Conservation (phyloP, 2,113 vertebrate genomes). For the Ictalurus punctatus region DNA sequence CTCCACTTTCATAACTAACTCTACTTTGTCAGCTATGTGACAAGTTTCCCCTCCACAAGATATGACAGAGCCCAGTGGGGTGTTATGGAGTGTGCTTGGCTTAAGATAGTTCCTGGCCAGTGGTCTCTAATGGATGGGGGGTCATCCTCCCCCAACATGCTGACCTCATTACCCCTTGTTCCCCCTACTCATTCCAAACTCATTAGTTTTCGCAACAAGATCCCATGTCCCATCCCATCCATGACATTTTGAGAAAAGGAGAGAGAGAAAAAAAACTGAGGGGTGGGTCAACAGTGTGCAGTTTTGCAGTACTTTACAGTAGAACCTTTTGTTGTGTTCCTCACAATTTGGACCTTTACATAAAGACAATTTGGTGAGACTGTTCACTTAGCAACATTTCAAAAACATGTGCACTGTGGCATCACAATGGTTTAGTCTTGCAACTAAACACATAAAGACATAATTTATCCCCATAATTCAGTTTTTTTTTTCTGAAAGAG, state of each 20-base stretch:
- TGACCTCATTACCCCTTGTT: constrained; percentile 72
- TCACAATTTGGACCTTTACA: constrained; percentile 67
- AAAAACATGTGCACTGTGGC: neutral
- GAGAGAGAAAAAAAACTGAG: neutral
- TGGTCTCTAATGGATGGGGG: constrained; percentile 74
- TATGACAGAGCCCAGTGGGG: constrained; percentile 77
- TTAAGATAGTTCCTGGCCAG: constrained; percentile 76
- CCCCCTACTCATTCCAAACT: constrained; percentile 70
- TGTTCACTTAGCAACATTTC: constrained; percentile 55
- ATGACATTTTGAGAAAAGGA: constrained; percentile 49
- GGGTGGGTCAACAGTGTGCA: constrained; percentile 36
- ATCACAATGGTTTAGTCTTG: constrained; percentile 17
- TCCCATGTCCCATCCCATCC: constrained; percentile 33
- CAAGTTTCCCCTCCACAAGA: constrained; percentile 75
- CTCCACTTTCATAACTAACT: constrained; percentile 40
- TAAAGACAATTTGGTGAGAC: constrained; percentile 55
- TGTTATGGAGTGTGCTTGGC: constrained; percentile 79
- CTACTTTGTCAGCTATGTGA: constrained; percentile 59
- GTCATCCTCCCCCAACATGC: constrained; percentile 66
- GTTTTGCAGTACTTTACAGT: constrained; percentile 65
- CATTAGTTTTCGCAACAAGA: constrained; percentile 69
- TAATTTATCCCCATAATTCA: neutral
- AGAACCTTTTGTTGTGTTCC: constrained; percentile 71
- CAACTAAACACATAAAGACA: neutral
- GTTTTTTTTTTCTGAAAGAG: neutral